phyloP scores from a whole-genome alignment of 2,113 vertebrate species.

The Psilopsiagon aurifrons region DNA sequence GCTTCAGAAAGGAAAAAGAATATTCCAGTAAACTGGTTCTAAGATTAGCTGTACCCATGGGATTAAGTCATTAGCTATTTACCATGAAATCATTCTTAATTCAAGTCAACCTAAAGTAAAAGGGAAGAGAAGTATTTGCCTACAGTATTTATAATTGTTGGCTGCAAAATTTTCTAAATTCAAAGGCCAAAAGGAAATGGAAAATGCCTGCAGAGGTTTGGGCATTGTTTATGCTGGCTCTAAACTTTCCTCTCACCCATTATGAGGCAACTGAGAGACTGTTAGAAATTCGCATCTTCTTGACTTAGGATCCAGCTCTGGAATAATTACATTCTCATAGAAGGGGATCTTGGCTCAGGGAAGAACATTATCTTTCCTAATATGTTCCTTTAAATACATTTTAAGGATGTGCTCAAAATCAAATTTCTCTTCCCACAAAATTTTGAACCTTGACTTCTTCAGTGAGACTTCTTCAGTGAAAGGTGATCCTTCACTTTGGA shows the following conservation, averaged over 20 bases:
- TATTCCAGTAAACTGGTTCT: background rate
- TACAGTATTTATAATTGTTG: background rate
- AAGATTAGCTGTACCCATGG: background rate
- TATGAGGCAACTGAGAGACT: background rate
- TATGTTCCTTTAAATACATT: background rate
- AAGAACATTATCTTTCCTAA: background rate
- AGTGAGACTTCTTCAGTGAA: background rate
- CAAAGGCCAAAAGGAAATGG: background rate
- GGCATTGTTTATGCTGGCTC: conserved; percentile 24
- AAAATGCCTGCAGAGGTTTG: background rate
- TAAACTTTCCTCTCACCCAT: conserved; percentile 1
- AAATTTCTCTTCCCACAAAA: background rate
- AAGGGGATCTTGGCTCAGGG: background rate
- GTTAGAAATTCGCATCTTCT: background rate
- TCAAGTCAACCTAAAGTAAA: background rate
- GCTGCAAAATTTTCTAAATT: background rate
- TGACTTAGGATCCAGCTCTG: background rate
- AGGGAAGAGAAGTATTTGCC: background rate
- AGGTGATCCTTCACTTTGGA: background rate
- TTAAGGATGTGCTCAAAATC: background rate
- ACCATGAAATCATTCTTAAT: background rate
- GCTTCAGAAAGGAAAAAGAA: background rate
- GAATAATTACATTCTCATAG: background rate
- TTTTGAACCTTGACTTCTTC: background rate
- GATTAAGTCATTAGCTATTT: background rate